Evolutionary conservation across 2,113 vertebrate species (phyloP), one percentile per base, ranked within the genome.

Genomic region (Prionailurus bengalensis): DNA sequence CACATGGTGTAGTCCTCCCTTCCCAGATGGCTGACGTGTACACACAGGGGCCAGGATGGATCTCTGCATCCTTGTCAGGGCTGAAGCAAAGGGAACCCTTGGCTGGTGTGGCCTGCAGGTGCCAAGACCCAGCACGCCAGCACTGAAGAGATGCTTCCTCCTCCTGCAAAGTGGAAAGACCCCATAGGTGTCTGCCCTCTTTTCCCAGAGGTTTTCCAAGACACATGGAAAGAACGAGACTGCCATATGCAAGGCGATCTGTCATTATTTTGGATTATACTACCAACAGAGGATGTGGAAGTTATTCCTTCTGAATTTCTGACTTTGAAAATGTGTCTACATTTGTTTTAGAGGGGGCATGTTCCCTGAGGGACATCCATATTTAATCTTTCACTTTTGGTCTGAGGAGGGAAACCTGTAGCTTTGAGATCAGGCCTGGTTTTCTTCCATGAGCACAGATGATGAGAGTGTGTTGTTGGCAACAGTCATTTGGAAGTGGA

Each of bases 1-100:
- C 29, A 19, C 14, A 0, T 4, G 15, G 36, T 0, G 0, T 4
- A 13, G 9, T 2, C 23, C 4, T 58, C 25, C 1, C 0, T 23
- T 51, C 48, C 53, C 63, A 25, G 48, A 68, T 16, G 7, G n/a
- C 65, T n/a, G 53, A 29, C 71, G 61, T 11, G 15, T 14, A 7
- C 39, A 55, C 15, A 19, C 1, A 4, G 68, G 17, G 27, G 29
- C 92, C 25, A 1, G 11, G 16, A 7, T 25, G 12, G 29, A 48
- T 71, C 71, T 68, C 58, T 39, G 53, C 13, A 31, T 45, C 39
- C 33, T 27, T 55, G 61, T 71, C 10, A 31, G 39, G n/a, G 48
- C 53, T 5, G 16, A 70, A n/a, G 58, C 89, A 58, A 4, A 89
- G 68, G 33, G 23, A 4, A 4, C 4, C 10, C 29, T 33, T 19